Evolutionary conservation across 2,797 vertebrate species (phyloP).

Genomic region (Sebastes jordani): DNA sequence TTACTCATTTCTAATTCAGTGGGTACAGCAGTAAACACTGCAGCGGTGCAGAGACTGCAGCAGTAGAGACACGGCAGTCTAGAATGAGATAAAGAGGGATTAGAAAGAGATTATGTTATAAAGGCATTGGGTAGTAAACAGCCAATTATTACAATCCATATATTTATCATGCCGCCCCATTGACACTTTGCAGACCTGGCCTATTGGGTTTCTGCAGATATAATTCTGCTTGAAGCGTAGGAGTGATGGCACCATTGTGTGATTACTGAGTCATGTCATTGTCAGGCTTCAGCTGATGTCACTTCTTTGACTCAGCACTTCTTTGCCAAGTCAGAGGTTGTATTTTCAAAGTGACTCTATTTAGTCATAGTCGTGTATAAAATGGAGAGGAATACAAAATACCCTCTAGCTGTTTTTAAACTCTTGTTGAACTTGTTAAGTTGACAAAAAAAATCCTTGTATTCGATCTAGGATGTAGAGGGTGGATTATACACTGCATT

Average conservation of each 20-base stretch:
- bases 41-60: conserved; percentile 29
- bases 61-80: conserved; percentile 28
- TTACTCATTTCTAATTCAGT: conserved; percentile 46
- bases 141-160: conserved; percentile 57
- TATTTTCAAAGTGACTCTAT: conserved; percentile 30
- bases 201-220: conserved; percentile 26
- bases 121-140: conserved; percentile 45
- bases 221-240: conserved; percentile 15
- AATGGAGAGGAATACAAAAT: conserved; percentile 1
- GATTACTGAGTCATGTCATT: conserved; percentile 40
- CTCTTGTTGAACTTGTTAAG: conserved; percentile 7
- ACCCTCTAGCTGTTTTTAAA: conserved; percentile 3
- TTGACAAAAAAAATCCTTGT: not conserved
- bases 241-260: conserved; percentile 27
- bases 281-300: conserved; percentile 31
- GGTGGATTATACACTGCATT: not conserved
- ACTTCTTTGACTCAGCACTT: conserved; percentile 38
- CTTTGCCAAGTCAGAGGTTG: conserved; percentile 14
- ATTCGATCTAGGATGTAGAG: not conserved
- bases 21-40: conserved; percentile 23
- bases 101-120: conserved; percentile 67
- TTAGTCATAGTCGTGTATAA: not conserved
- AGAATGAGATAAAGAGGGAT: conserved; percentile 63
- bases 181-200: conserved; percentile 27
- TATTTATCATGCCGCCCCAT: conserved; percentile 28